phyloP scores from a whole-genome alignment of 2,888 invertebrate genomes.

The Proisotoma minuta region DNA sequence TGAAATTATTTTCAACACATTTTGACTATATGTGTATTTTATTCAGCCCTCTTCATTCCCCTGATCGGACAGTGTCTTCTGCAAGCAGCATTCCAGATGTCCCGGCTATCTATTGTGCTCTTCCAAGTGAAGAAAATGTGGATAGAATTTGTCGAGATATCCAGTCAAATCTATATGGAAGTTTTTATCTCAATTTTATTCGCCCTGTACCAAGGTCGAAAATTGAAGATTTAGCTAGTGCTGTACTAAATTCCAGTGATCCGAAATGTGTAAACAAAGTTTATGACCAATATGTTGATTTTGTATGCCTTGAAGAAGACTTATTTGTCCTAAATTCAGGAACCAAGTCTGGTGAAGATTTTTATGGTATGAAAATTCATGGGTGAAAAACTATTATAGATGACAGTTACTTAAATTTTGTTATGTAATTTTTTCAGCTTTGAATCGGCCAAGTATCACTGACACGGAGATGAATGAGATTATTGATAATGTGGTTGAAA shows the following conservation, averaged over 20 bases:
- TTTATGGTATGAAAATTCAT: slow-evolving; percentile 71
- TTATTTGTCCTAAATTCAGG: slow-evolving; percentile 74
- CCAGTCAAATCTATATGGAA: slow-evolving; percentile 71
- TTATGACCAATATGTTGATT: slow-evolving; percentile 97
- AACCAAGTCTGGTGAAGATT: slow-evolving; percentile 58
- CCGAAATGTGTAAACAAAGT: slow-evolving; percentile 92
- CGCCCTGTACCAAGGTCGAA: slow-evolving; percentile 88
- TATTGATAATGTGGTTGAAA: slow-evolving; percentile 91
- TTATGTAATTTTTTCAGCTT: slow-evolving; percentile 50
- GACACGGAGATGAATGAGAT: slow-evolving; percentile 93
- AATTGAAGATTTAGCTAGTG: slow-evolving; percentile 89
- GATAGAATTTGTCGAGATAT: slow-evolving; percentile 87
- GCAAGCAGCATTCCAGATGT: slow-evolving; percentile 84
- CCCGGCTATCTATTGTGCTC: slow-evolving; percentile 96
- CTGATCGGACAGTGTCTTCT: slow-evolving; percentile 17
- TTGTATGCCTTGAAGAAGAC: slow-evolving; percentile 96
- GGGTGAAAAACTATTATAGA: too few species aligned
- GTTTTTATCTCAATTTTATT: slow-evolving; percentile 94
- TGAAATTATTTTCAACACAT: neutral
- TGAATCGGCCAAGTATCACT: slow-evolving; percentile 87
- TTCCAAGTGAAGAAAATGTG: slow-evolving; percentile 92
- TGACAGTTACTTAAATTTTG: slow-evolving; percentile 20
- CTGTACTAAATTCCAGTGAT: slow-evolving; percentile 83
- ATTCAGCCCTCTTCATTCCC: slow-evolving; percentile 71
- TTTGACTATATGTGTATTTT: slow-evolving; percentile 43